Evolutionary conservation across 1,140 invertebrate species (phyloP).

Genomic region (Ceratitis capitata): DNA sequence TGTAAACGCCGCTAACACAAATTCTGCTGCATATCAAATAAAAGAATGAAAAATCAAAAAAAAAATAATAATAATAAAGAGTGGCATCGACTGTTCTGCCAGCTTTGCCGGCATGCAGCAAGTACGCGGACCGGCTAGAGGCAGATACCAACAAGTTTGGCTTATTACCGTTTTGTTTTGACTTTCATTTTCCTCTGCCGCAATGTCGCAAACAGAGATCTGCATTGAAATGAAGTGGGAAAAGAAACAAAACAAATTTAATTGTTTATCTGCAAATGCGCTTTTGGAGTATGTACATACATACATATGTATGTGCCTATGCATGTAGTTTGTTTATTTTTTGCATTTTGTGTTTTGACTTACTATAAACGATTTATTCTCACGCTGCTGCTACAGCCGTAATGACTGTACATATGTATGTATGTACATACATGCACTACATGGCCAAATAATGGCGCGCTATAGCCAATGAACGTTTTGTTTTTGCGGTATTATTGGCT

Average conservation of each 20-base stretch:
- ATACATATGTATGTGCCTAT: no score
- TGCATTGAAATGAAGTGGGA: background rate
- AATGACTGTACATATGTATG: background rate
- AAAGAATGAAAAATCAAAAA: no score
- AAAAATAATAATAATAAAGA: background rate
- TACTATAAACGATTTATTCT: conserved; percentile 26
- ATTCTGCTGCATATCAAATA: background rate
- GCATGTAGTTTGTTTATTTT: background rate
- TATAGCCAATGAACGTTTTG: background rate
- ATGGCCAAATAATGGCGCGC: no score
- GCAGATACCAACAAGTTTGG: conserved; percentile 18
- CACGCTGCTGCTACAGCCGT: conserved; percentile 12
- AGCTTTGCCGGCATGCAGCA: background rate
- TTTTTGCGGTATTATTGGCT: no score
- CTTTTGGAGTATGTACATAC: conserved; percentile 28
- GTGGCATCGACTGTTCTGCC: background rate
- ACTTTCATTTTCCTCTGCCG: conserved; percentile 13
- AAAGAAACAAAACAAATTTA: conserved; percentile 20
- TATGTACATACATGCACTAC: background rate
- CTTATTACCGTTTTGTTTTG: conserved; percentile 36
- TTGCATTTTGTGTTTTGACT: background rate
- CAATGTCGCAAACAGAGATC: background rate
- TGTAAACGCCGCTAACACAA: background rate
- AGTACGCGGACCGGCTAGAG: background rate
- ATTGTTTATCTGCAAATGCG: conserved; percentile 35